Percentiles rank a stretch among this genome's conserved stretches.
Conservation (phyloP, 2,888 invertebrate genomes). For the Nomada hirtipes region DNA sequence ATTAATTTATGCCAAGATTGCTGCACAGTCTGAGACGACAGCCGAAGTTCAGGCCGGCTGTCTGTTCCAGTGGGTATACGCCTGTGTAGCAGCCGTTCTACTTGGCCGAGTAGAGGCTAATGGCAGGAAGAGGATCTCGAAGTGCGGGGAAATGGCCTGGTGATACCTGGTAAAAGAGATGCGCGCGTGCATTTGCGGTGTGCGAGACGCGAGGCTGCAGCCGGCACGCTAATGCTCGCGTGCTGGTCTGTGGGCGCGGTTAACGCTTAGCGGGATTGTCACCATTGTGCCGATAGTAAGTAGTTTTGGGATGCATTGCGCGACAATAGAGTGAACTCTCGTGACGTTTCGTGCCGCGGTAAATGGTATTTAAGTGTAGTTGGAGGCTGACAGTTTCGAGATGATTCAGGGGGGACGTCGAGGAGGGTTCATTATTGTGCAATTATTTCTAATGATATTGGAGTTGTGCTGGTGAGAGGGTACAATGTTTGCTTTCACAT, state of each 20-base stretch:
- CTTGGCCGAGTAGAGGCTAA: constrained; percentile 35
- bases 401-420: too few relatives aligned
- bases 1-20: constrained; percentile 79
- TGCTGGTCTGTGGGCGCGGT: constrained; percentile 20
- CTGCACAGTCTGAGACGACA: constrained; percentile 5
- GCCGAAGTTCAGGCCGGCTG: constrained; percentile 19
- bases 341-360: background rate
- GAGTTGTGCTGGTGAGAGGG: too few relatives aligned
- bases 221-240: constrained; percentile 30
- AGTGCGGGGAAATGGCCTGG: constrained; percentile 15
- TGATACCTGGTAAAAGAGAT: constrained; percentile 49
- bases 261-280: constrained; percentile 40
- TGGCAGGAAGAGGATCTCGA: constrained; percentile 36
- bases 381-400: background rate
- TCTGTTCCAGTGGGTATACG: constrained; percentile 39
- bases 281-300: constrained; percentile 50
- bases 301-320: constrained; percentile 47
- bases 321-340: background rate
- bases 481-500: too few relatives aligned
- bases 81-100: constrained; percentile 24
- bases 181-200: constrained; percentile 43
- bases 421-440: background rate
- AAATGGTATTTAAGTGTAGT: background rate
- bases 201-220: constrained; percentile 28
- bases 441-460: constrained; percentile 7